Evolutionary conservation across 2,888 invertebrate genomes (phyloP), one percentile per base, ranked within the genome.

Genomic region (Diaprepes abbreviatus): DNA sequence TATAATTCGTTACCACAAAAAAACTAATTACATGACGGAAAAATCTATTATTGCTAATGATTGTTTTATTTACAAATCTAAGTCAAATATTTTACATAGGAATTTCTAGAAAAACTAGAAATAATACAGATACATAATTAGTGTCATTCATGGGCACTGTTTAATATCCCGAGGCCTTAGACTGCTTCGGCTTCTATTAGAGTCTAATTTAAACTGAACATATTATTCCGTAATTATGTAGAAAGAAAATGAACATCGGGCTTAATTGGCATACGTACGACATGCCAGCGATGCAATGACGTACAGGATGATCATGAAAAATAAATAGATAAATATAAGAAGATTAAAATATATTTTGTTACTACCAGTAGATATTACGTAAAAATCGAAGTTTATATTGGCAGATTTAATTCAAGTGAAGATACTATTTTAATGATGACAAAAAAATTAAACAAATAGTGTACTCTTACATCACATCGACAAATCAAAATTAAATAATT

Each of bases 191-290:
- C 54, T 58, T 40, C 36, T 43, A 58, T 43, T 43, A 43, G 14
- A 58, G 40, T 40, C 43, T 38, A 12, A 58, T 58, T 58, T 38
- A 5, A 28, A 21, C 31, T 16, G 58, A 58, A 38, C 43, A 24
- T 43, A 58, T 43, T 43, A 58, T 58, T 43, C 43, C 40, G 31
- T 43, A 58, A 58, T 58, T 58, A 58, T 43, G 40, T 58, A 43
- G 38, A 43, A 43, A 12, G 58, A 58, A 40, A 58, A 58, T 28
- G 17, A 43, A 21, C 58, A 43, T 16, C 40, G 17, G 6, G 31
- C 58, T 31, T 58, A 58, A 58, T 58, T 58, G 58, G 40, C 16
- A 43, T 58, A 58, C 14, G 58, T 28, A 31, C 31, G 33, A 40
- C 43, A 58, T 58, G 58, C 58, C 43, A 43, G 12, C 43, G 31